Base-by-base conservation (phyloP, 30 jellyfish, hydroid and myxozoan species). In the Rhopilema esculentum region DNA sequence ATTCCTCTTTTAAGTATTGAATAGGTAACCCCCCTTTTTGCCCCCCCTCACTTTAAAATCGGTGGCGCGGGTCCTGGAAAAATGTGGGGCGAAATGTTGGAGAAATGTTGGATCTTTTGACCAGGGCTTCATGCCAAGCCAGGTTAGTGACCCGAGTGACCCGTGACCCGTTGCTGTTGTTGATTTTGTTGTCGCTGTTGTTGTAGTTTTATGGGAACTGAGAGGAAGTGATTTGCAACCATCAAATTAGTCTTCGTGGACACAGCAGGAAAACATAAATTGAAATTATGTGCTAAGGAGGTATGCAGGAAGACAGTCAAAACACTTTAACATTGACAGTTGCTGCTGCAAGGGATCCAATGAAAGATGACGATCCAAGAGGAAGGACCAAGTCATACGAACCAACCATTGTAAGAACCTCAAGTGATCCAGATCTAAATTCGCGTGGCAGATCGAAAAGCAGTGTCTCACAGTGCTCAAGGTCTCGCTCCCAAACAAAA, bases 401-500 rank as follows among this genome's bases (percentile, higher is more conserved):
- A 28, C 24, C 80, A 6, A 22, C 16, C 28, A 20, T 67, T 24
- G 80, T 28, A n/a, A 77, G 87, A 77, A 77, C 76, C 1, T 19
- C 72, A 27, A 77, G 87, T 53, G 87, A 77, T 27, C 72, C 87
- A 18, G 87, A 51, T 50, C 20, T 77, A 4, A 16, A n/a, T 20
- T 8, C 61, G 17, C 50, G 71, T n/a, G 52, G 72, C 30, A 70
- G 92, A 40, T 49, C 92, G 0, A 57, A 57, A 1, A 69, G 86
- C 57, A 83, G 72, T 50, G 70, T 40, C 9, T 83, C 92, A 25
- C 86, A 69, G 62, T 83, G 92, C 50, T 62, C 74, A 18, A 80
- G 90, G 74, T 65, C 90, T 20, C 90, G 90, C 57, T 33, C 83
- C 31, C 90, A 80, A n/a, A 80, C 90, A 16, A 67, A 67, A 51